Evolutionary conservation across 2,888 invertebrate genomes (phyloP), one percentile per base, ranked within the genome.

Genomic region (Lepidocyrtinus sp.): DNA sequence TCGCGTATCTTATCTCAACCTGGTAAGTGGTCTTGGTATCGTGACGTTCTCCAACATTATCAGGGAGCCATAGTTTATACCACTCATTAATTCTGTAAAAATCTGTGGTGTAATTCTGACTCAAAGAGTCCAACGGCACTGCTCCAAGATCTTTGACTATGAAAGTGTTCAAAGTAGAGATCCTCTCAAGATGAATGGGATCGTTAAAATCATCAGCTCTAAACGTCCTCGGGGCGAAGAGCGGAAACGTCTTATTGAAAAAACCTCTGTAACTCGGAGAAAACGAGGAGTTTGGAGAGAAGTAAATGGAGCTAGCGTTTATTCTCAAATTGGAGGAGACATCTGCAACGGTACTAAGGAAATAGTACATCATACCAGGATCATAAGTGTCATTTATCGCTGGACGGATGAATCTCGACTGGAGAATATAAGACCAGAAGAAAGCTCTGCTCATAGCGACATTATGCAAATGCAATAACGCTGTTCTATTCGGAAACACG

Each of bases 361-460:
- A 97, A 26, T 84, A 84, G 55, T 84, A 86, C 84, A 85, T 85
- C 94, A 99, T 96, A 72, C 98, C 98, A 0, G 98, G 98, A 89
- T 98, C 98, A 87, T 96, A 96, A 0, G 96, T 95, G 87, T 96
- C 96, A 88, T 96, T 96, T 22, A 95, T 95, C 9, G 83, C 83
- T 0, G 96, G 96, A 26, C 96, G 91, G 85, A 96, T 96, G 87
- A 96, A 96, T 83, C 97, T 91, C 25, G 96, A 95, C 88, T 97
- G 97, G 0, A 97, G 91, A 77, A 97, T 95, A 87, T 96, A 97
- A 89, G 96, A 96, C 94, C 96, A 98, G 89, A 96, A 98, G 89
- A 97, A 98, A 0, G 97, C 96, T 86, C 98, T 90, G 88, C 94
- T 97, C 88, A 98, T 90, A n/a, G 98, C 98, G 93, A 98, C 94